Evolutionary conservation across 2,888 invertebrate species (phyloP), one percentile per base, ranked within the genome.

Genomic region (Tipula vernalis): DNA sequence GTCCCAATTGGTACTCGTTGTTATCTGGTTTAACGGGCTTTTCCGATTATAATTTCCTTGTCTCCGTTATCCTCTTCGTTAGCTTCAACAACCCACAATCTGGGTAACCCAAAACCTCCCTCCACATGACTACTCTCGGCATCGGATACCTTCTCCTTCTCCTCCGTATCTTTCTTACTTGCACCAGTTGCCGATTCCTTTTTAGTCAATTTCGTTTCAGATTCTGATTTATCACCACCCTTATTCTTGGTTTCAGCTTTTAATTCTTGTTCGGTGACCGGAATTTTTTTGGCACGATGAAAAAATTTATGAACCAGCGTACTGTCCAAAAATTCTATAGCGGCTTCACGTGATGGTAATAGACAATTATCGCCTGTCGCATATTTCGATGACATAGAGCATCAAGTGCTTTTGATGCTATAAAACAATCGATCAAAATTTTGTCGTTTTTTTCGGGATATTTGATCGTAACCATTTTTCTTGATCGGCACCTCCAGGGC

Each of bases 361-460:
- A 96, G 91, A 0, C 96, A 94, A 86, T 93, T 94, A 88, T 95
- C 95, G 86, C 95, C 95, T 86, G 95, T 94, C 87, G 95, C 96
- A 95, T 97, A 99, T 91, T 97, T 96, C 0, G 99, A 99, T 83
- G 96, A 96, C 90, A 99, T 91, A 99, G 92, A 0, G 96, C 96
- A 91, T 99, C 98, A 13, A 99, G 95, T 0, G 99, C 99, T 91
- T 98, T 97, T 88, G 94, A 93, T 88, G 95, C 96, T 95, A 97
- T 97, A 90, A 99, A 99, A 92, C 98, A 99, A 91, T 98, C 97
- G 12, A 99, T 86, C 98, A 94, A 91, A 99, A 98, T 91, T 98
- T 98, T 0, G 98, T 99, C 91, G 97, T 98, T 92, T 99, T 98
- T 3, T 96, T 96, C 47, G 97, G 98, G 36, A 98, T 95, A 92